Conservation (phyloP, 1,140 invertebrate genomes). For the Hycleus phaleratus region DNA sequence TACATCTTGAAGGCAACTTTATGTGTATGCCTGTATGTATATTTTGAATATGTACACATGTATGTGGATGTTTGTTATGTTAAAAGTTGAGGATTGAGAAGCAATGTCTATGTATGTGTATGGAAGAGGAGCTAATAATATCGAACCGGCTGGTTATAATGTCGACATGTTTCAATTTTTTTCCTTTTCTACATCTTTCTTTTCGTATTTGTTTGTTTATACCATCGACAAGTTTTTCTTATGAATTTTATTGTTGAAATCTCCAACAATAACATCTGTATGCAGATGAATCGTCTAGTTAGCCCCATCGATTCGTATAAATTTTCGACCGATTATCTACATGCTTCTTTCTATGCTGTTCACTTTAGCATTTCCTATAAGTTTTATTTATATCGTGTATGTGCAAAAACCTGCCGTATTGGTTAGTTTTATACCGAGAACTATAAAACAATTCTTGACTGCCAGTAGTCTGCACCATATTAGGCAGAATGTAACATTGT, state of each 20-base stretch:
- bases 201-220: too few species aligned
- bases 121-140: constrained; percentile 4
- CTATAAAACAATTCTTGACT: constrained; percentile 14
- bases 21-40: too few species aligned
- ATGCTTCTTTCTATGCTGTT: too few species aligned
- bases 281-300: too few species aligned
- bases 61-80: background rate
- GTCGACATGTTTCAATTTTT: constrained; percentile 11
- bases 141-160: constrained; percentile 1
- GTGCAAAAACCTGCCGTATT: constrained; percentile 11
- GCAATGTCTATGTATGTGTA: background rate
- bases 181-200: background rate
- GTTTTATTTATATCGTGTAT: constrained; percentile 23
- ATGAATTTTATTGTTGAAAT: too few species aligned
- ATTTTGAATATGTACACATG: too few species aligned
- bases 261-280: too few species aligned
- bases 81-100: constrained; percentile 4
- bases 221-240: too few species aligned
- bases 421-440: constrained; percentile 6
- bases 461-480: constrained; percentile 19
- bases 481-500: constrained; percentile 24
- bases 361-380: too few species aligned
- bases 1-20: background rate
- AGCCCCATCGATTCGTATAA: too few species aligned
- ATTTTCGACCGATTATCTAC: too few species aligned